Evolutionary conservation across 2,113 vertebrate genomes (phyloP).

Genomic region (Saguinus midas): DNA sequence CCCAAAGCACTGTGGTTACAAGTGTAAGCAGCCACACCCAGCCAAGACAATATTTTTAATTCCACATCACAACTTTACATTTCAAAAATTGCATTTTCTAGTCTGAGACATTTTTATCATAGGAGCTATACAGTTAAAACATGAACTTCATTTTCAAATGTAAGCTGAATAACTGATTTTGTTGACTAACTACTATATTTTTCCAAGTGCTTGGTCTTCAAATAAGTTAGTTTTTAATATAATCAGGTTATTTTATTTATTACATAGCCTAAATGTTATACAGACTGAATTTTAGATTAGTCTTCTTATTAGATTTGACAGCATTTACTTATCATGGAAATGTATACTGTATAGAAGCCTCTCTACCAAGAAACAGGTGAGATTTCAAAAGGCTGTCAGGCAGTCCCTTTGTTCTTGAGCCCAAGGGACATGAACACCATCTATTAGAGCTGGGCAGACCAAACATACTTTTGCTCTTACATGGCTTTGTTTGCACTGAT

Average conservation of each 20-base stretch:
- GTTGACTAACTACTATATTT: constrained; percentile 55
- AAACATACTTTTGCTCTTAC: background rate
- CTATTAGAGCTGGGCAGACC: background rate
- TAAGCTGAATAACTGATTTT: constrained; percentile 42
- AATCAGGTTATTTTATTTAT: background rate
- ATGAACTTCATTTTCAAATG: constrained; percentile 65
- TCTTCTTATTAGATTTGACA: background rate
- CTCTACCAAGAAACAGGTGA: background rate
- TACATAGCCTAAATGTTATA: background rate
- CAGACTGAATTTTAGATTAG: background rate
- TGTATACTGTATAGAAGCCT: background rate
- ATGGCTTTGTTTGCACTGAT: background rate
- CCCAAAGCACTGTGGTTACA: too few species aligned
- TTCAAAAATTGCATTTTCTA: constrained; percentile 41
- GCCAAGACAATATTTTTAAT: constrained; percentile 23
- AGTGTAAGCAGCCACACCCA: too few species aligned
- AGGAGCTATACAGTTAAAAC: constrained; percentile 64
- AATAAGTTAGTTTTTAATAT: background rate
- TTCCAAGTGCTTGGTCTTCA: background rate
- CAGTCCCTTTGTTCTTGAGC: background rate
- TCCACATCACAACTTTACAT: constrained; percentile 60
- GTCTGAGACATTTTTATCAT: constrained; percentile 55
- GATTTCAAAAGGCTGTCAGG: background rate
- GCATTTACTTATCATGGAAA: background rate
- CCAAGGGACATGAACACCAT: background rate